Conservation (phyloP, 1,140 invertebrate species). For the Drosophila ananassae region DNA sequence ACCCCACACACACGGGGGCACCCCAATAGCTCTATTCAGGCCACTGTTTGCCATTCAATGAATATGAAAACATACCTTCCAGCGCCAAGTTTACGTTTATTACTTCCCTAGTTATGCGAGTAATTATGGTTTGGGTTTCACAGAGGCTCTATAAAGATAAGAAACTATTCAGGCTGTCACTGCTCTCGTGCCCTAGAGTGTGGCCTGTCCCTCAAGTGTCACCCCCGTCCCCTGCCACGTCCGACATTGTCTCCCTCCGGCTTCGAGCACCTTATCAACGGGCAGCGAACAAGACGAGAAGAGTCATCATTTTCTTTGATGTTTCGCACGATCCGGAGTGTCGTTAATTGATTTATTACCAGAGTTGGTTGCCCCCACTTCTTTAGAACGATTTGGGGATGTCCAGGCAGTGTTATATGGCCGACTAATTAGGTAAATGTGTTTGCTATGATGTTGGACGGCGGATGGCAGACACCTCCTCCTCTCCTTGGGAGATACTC, state of each 20-base stretch:
- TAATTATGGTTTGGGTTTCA: not conserved
- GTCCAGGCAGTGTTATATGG: slow-evolving; percentile 45
- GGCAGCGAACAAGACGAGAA: slow-evolving; percentile 54
- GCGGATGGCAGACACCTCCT: not conserved
- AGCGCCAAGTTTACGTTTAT: not conserved
- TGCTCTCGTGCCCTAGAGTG: not conserved
- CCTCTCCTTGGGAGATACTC: slow-evolving; percentile 13
- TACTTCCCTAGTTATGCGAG: not conserved
- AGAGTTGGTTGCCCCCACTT: slow-evolving; percentile 41
- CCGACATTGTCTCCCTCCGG: slow-evolving; percentile 8
- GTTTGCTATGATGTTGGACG: slow-evolving; percentile 42
- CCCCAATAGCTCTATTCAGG: not conserved
- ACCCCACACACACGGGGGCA: slow-evolving; percentile 2
- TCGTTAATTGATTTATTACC: slow-evolving; percentile 77
- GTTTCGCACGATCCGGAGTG: slow-evolving; percentile 60
- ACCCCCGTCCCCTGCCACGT: slow-evolving; percentile 35
- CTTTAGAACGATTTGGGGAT: slow-evolving; percentile 30
- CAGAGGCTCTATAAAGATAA: not conserved
- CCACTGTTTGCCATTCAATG: not conserved
- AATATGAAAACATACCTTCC: no score
- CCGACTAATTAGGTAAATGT: slow-evolving; percentile 69
- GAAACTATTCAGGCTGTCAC: no score
- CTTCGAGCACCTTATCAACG: slow-evolving; percentile 38
- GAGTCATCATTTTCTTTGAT: slow-evolving; percentile 73
- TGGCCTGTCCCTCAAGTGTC: slow-evolving; percentile 2